Evolutionary conservation across 2,888 invertebrate genomes (phyloP).

Genomic region (Reticulitermes lucifugus): DNA sequence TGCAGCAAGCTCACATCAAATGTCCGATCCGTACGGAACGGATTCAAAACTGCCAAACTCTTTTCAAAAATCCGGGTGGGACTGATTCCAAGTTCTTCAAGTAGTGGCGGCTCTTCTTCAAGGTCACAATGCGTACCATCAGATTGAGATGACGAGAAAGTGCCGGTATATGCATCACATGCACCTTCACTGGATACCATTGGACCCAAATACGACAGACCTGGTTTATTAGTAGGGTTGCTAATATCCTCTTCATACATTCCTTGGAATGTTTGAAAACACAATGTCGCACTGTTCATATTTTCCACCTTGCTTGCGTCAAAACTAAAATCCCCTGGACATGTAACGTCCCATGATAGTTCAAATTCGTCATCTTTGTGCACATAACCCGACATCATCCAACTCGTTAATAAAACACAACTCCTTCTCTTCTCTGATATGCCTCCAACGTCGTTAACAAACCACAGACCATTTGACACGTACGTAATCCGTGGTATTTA

Average conservation of each 20-base stretch:
- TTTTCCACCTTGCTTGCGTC: neutral
- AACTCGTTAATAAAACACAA: neutral
- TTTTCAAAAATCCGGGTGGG: slow-evolving; percentile 90
- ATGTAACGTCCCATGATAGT: neutral
- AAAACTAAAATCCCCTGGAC: neutral
- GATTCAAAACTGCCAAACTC: slow-evolving; percentile 90
- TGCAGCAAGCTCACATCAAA: slow-evolving; percentile 79
- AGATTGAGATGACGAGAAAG: too few relatives aligned
- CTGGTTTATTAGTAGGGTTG: neutral
- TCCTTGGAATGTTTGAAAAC: neutral
- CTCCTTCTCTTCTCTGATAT: neutral
- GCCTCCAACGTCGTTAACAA: neutral
- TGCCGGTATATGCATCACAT: neutral
- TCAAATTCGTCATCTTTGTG: neutral
- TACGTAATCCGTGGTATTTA: too few relatives aligned
- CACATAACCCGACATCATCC: neutral
- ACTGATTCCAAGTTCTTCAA: slow-evolving; percentile 93
- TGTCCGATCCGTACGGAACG: slow-evolving; percentile 77
- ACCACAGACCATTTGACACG: too few relatives aligned
- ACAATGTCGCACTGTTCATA: neutral
- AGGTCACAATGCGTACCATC: neutral
- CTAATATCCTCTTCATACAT: neutral
- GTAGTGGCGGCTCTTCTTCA: slow-evolving; percentile 84
- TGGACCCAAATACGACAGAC: neutral
- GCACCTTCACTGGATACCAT: neutral